These are phyloP conservation scores for Camelus bactrianus DNA, from an alignment of 2,113 vertebrate species.

Conservation along the genomic window DNA sequence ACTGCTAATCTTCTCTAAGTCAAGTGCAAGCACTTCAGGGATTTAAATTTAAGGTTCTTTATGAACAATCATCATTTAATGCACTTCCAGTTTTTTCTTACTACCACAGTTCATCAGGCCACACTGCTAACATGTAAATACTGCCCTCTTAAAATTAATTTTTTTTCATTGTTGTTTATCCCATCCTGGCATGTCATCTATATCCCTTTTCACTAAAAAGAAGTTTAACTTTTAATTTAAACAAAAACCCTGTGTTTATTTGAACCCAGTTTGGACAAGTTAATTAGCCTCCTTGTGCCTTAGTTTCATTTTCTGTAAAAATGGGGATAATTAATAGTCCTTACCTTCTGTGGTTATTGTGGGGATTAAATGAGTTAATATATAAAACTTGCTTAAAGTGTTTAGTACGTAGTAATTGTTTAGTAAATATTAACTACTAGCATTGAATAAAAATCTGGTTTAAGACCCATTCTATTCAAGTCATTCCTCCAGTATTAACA, in stretches of 20 bases:
- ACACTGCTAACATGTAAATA: background rate
- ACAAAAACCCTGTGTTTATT: conserved; percentile 20
- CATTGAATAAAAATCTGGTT: conserved; percentile 31
- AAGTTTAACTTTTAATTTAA: conserved; percentile 30
- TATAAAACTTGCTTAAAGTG: conserved; percentile 16
- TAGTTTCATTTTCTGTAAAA: conserved; percentile 61
- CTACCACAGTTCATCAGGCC: background rate
- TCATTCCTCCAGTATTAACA: conserved; percentile 32
- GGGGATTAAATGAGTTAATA: conserved; percentile 20
- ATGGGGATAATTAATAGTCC: background rate
- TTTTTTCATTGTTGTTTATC: background rate
- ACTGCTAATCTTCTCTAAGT: conserved; percentile 19
- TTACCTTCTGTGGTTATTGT: background rate
- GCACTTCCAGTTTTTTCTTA: background rate
- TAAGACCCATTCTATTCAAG: background rate
- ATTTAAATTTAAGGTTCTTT: background rate
- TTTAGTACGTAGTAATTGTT: background rate
- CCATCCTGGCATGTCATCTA: background rate
- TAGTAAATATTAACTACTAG: background rate
- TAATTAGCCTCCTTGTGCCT: conserved; percentile 9
- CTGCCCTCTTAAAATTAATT: background rate
- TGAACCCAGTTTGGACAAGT: conserved; percentile 17
- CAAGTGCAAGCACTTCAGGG: background rate
- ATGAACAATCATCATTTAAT: background rate
- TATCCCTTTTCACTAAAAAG: background rate